Conservation (phyloP, 2,113 vertebrate genomes). For the Oenanthe oenanthe region DNA sequence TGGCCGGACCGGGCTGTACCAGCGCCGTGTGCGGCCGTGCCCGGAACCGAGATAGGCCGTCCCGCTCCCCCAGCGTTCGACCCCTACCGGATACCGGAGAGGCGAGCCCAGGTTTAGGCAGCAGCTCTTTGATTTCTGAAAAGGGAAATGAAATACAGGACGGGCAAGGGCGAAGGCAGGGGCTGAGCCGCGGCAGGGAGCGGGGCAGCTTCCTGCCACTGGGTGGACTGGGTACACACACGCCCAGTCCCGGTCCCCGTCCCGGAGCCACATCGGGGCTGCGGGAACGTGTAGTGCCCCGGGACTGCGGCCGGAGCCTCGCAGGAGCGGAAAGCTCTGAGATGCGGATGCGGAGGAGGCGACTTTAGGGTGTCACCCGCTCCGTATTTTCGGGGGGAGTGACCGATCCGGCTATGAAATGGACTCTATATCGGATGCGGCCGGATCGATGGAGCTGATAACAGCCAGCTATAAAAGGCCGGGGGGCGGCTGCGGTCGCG, state of each 20-base stretch:
- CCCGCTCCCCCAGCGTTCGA: not conserved
- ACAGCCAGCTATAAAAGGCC: conserved; percentile 81
- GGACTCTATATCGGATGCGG: conserved; percentile 58
- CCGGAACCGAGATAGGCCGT: not conserved
- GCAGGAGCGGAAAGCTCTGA: not conserved
- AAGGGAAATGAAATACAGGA: not conserved
- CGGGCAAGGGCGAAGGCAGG: not conserved
- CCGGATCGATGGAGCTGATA: conserved; percentile 82
- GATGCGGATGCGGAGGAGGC: conserved; percentile 19
- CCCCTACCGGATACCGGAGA: too few relatives aligned
- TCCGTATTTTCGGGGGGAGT: conserved; percentile 55
- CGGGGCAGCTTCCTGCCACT: not conserved
- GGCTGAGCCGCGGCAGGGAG: not conserved
- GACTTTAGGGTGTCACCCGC: conserved; percentile 40
- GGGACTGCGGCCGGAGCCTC: not conserved
- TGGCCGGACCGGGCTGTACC: not conserved
- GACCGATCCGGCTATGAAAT: conserved; percentile 55
- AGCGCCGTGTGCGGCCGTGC: not conserved
- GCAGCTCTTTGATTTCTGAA: not conserved
- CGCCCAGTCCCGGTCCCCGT: not conserved
- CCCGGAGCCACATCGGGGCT: not conserved
- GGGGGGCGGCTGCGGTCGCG: conserved; percentile 29
- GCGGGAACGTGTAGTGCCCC: not conserved
- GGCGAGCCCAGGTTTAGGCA: not conserved
- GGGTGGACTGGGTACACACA: not conserved